Conservation (phyloP, 2,888 invertebrate genomes). For the Plebejus melissa region DNA sequence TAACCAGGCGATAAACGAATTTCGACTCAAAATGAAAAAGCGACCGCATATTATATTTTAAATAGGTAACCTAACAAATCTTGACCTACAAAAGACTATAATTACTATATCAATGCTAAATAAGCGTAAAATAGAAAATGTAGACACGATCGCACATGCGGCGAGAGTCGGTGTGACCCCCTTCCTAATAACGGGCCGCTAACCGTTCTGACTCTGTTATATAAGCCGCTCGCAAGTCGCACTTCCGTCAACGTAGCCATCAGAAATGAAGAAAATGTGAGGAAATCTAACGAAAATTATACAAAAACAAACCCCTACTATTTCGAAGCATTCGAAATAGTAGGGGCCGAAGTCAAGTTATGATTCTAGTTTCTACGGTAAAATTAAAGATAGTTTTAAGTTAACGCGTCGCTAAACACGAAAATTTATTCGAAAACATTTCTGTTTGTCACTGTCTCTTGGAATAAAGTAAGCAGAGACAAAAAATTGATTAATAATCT, state of each 20-base stretch:
- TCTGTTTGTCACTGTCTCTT: no score
- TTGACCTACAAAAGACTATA: not conserved
- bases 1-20: not conserved
- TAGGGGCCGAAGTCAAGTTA: no score
- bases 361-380: no score
- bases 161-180: conserved; percentile 58
- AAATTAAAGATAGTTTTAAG: no score
- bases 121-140: conserved; percentile 16
- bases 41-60: not conserved
- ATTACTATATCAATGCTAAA: not conserved
- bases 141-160: conserved; percentile 35
- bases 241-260: not conserved
- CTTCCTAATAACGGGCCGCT: conserved; percentile 60
- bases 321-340: not conserved
- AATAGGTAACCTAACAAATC: not conserved
- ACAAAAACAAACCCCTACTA: not conserved
- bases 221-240: conserved; percentile 37
- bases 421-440: no score
- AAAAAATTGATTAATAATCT: no score
- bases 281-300: not conserved
- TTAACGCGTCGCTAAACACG: no score
- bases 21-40: not conserved
- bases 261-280: not conserved
- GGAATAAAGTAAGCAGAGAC: no score
- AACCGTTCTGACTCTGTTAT: conserved; percentile 46